Conservation (phyloP, 2,797 vertebrate genomes). For the Ataeniobius toweri region DNA sequence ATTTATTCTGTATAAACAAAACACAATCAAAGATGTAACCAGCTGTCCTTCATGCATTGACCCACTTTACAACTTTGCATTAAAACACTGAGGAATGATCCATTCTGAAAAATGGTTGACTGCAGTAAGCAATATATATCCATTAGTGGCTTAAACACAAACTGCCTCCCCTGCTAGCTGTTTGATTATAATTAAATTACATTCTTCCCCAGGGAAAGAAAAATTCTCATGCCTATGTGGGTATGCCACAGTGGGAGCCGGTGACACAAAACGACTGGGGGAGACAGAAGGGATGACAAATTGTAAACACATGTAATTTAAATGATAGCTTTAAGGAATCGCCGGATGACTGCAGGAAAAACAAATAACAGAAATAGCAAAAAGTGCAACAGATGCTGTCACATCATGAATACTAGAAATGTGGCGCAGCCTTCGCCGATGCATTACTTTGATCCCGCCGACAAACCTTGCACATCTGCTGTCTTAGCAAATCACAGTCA, state of each 20-base stretch:
- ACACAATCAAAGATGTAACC: conserved; percentile 30
- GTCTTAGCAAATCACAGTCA: conserved; percentile 31
- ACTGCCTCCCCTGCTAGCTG: conserved; percentile 82
- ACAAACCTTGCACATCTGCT: conserved; percentile 31
- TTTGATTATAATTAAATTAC: conserved; percentile 91
- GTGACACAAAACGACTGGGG: conserved; percentile 59
- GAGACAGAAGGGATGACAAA: conserved; percentile 72
- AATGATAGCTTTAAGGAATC: conserved; percentile 65
- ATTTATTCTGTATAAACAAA: conserved; percentile 49
- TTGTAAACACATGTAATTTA: conserved; percentile 73
- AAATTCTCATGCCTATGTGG: conserved; percentile 68
- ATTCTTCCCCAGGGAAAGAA: conserved; percentile 74
- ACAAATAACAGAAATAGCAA: conserved; percentile 59
- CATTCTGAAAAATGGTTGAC: conserved; percentile 62
- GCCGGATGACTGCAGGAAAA: conserved; percentile 60
- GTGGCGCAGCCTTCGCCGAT: conserved; percentile 12
- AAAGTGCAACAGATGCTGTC: conserved; percentile 36
- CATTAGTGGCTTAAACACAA: conserved; percentile 81
- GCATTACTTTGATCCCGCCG: conserved; percentile 16
- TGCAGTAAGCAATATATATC: conserved; percentile 78
- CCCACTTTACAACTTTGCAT: conserved; percentile 4
- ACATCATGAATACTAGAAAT: conserved; percentile 25
- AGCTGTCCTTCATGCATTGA: conserved; percentile 10
- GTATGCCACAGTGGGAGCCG: conserved; percentile 65
- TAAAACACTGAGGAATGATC: conserved; percentile 35